Evolutionary conservation across 2,113 vertebrate genomes (phyloP).

Genomic region (Atlantisia rogersi): DNA sequence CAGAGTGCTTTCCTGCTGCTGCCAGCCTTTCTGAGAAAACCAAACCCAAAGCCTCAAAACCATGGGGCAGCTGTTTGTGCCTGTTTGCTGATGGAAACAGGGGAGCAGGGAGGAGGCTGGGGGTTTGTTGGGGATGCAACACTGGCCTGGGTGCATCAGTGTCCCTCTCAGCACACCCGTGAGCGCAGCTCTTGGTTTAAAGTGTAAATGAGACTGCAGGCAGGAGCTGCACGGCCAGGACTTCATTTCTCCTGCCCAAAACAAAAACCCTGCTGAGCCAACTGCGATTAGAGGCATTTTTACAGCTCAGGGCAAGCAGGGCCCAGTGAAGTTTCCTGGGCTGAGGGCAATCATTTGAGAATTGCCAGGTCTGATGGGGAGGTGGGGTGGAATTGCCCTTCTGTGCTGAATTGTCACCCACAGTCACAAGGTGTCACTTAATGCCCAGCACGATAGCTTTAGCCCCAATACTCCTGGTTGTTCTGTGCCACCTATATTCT

Average conservation of each 20-base stretch:
- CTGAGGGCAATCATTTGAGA: neutral
- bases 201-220: neutral
- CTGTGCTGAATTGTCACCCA: neutral
- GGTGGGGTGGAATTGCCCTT: neutral
- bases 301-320: neutral
- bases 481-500: neutral
- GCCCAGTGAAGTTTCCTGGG: neutral
- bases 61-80: neutral
- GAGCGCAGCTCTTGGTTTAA: neutral
- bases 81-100: neutral
- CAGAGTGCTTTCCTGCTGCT: neutral
- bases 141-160: neutral
- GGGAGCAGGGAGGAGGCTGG: neutral
- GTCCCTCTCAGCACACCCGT: neutral
- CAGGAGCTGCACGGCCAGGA: neutral
- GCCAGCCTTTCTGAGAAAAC: neutral
- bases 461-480: neutral
- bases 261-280: neutral
- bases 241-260: neutral
- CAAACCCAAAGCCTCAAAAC: fast-evolving
- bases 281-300: neutral
- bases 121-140: neutral
- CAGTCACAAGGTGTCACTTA: neutral
- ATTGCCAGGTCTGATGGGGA: neutral
- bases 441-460: neutral